Evolutionary conservation across 2,888 invertebrate species (phyloP).

Genomic region (Tribolium freemani): DNA sequence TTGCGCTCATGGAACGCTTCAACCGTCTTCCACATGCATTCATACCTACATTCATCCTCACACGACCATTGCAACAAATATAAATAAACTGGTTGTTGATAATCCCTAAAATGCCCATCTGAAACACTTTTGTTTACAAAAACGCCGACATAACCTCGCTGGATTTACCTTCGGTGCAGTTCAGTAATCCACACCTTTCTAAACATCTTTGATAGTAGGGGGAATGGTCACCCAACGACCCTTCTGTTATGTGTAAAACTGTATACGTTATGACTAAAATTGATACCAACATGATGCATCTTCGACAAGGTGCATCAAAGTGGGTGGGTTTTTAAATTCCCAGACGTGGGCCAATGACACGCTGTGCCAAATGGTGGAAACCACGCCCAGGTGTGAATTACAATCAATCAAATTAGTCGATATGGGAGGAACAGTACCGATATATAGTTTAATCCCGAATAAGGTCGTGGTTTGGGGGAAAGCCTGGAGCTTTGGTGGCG

Average conservation of each 20-base stretch:
- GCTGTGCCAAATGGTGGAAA: neutral
- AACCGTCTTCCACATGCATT: constrained; percentile 95
- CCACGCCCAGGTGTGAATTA: neutral
- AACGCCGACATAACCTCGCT: constrained; percentile 29
- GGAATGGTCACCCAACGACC: constrained; percentile 71
- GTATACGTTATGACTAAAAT: constrained; percentile 22
- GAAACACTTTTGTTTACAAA: constrained; percentile 34
- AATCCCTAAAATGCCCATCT: constrained; percentile 55
- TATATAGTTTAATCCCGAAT: neutral
- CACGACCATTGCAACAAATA: constrained; percentile 82
- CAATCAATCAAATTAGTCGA: neutral
- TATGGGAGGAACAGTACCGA: neutral
- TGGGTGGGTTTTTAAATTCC: neutral
- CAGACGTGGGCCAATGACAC: neutral
- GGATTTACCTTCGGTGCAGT: constrained; percentile 71
- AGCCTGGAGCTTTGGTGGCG: neutral
- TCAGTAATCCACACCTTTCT: constrained; percentile 66
- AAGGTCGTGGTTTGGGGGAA: neutral
- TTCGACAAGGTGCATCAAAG: constrained; percentile 43
- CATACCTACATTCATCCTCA: constrained; percentile 88
- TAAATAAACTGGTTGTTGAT: constrained; percentile 57
- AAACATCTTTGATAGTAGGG: constrained; percentile 72
- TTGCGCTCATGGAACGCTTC: constrained; percentile 79
- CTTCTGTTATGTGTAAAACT: constrained; percentile 13
- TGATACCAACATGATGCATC: constrained; percentile 41